Evolutionary conservation across 2,797 vertebrate species (phyloP), one percentile per base, ranked within the genome.

Genomic region (Fratercula arctica): DNA sequence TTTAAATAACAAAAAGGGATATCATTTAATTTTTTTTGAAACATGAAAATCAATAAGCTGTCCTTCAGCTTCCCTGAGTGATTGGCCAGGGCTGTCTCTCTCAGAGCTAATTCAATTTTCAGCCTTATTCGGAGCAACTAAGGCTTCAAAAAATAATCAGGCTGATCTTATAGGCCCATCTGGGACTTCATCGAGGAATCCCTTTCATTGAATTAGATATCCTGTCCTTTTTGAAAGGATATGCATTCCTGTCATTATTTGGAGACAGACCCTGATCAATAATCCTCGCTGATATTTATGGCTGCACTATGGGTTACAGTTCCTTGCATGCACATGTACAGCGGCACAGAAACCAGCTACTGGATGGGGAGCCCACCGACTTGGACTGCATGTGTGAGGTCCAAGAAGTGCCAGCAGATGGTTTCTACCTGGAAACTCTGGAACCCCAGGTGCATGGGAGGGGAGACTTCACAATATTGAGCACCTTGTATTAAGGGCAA

Each of bases 11-110:
- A 96, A 97, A 97, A 98, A 96, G 94, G 96, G 94, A 95, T 93
- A 97, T 97, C 96, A 98, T 98, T 98, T 98, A 96, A 98, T 98
- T 98, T 97, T 95, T 97, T 97, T 96, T 67, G 88, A 97, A 96
- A 98, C 90, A 86, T 96, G 97, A 94, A 97, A 98, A 98, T 98
- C 98, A 98, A 98, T 98, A 98, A 76, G 24, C 96, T 89, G 98
- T 97, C 97, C 98, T 97, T 98, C 97, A 97, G 97, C 96, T 45
- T 90, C 95, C 83, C 89, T 92, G 97, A 98, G 82, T 83, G 97
- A 98, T 96, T 73, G 95, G 94, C 92, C 84, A 79, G 95, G 95
- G 79, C n/a, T 68, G 79, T 51, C 79, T 85, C 89, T 66, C 72
- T 11, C 68, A 0, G 13, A 93, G 90, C 93, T 98, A 97, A 98